Evolutionary conservation across 2,797 vertebrate genomes (phyloP).

Genomic region (Sebastes jordani): DNA sequence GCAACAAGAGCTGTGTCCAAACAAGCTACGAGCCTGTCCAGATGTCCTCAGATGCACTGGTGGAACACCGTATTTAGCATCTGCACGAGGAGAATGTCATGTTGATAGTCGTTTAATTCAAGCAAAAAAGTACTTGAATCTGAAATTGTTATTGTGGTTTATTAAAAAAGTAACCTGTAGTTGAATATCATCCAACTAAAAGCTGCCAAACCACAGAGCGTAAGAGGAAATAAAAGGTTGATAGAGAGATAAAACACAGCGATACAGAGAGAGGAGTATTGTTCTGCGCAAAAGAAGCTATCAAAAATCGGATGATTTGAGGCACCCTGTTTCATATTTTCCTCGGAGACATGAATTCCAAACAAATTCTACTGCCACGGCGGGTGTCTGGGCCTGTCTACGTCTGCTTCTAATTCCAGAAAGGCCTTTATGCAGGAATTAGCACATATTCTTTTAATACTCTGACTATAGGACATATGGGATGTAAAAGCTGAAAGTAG

Average conservation of each 20-base stretch:
- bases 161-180: background rate
- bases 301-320: conserved; percentile 73
- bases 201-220: background rate
- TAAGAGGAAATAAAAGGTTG: background rate
- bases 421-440: conserved; percentile 81
- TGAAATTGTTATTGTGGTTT: background rate
- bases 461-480: conserved; percentile 59
- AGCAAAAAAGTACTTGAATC: background rate
- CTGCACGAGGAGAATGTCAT: background rate
- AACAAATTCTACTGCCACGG: conserved; percentile 83
- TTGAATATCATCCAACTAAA: background rate
- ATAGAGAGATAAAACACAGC: background rate
- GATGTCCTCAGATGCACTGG: conserved; percentile 17
- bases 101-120: background rate
- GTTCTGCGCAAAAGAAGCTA: conserved; percentile 33
- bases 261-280: background rate
- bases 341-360: conserved; percentile 92
- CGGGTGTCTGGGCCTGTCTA: conserved; percentile 86
- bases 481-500: conserved; percentile 19
- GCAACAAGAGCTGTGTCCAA: conserved; percentile 21
- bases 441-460: conserved; percentile 79
- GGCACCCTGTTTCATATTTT: conserved; percentile 83
- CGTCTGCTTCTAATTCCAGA: conserved; percentile 79
- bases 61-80: background rate
- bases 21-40: conserved; percentile 2